Conservation (phyloP, 2,113 vertebrate species). For the Otus sunia region DNA sequence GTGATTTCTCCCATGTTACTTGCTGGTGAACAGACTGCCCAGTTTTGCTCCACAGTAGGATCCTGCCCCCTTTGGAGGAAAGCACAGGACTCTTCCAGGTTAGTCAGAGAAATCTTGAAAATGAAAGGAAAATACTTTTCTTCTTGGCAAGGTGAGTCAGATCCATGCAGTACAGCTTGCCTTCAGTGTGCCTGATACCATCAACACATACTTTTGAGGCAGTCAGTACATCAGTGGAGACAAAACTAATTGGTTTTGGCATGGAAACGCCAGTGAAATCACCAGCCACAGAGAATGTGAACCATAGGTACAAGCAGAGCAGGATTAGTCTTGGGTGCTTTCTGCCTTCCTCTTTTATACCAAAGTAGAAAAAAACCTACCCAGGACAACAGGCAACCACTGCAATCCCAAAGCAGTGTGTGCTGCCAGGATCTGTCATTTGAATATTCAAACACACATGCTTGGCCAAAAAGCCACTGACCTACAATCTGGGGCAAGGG, state of each 20-base stretch:
- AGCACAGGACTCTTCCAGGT: neutral
- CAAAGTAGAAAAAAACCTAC: neutral
- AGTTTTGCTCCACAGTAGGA: neutral
- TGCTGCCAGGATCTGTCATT: neutral
- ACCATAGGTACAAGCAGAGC: neutral
- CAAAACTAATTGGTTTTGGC: neutral
- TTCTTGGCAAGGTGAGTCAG: neutral
- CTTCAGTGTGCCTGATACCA: neutral
- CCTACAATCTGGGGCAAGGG: rapidly evolving
- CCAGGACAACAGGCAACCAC: neutral
- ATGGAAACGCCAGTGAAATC: neutral
- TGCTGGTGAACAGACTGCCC: neutral
- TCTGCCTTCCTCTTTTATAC: neutral
- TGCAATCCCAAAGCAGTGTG: neutral
- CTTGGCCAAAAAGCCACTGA: neutral
- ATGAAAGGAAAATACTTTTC: neutral
- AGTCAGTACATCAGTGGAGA: neutral
- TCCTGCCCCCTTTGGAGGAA: neutral
- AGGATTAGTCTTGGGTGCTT: neutral
- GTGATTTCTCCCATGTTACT: neutral
- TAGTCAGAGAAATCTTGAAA: neutral
- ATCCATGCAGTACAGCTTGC: neutral
- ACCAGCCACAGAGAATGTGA: neutral
- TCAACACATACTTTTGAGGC: neutral
- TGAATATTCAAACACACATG: neutral